These are phyloP conservation scores for Macrotus californicus DNA, from an alignment of 2,113 vertebrate genomes.

Conservation along the genomic window DNA sequence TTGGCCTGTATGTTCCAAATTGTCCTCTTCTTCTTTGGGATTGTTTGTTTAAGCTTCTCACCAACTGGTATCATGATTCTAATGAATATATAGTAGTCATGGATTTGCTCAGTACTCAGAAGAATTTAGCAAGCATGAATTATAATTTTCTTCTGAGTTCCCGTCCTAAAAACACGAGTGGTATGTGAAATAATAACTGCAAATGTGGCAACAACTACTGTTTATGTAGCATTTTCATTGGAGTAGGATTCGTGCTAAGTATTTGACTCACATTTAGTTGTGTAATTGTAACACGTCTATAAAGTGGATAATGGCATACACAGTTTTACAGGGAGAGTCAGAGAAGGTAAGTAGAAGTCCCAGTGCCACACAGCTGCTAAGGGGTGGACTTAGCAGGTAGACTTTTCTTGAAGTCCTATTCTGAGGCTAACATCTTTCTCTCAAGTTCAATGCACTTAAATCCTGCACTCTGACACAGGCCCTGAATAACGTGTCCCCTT, in stretches of 20 bases:
- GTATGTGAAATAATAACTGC: not conserved
- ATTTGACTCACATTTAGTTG: slow-evolving; percentile 9
- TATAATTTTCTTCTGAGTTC: not conserved
- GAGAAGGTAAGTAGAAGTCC: slow-evolving; percentile 17
- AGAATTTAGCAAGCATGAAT: not conserved
- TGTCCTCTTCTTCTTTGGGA: not conserved
- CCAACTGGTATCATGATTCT: not conserved
- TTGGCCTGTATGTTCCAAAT: not conserved
- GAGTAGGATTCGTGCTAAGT: not conserved
- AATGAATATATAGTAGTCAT: not conserved
- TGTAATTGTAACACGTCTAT: not conserved
- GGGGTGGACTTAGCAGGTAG: not conserved
- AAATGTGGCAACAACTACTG: not conserved
- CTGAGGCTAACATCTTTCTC: not conserved
- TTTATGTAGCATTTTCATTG: not conserved
- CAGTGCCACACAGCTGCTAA: not conserved
- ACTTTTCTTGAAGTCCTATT: not conserved
- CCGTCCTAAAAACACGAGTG: not conserved
- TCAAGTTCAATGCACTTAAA: slow-evolving; percentile 13
- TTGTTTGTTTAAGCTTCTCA: not conserved
- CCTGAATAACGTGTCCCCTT: not conserved
- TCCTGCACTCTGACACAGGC: not conserved
- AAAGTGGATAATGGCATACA: not conserved
- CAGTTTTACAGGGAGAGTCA: not conserved
- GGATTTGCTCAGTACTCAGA: slow-evolving; percentile 1